Evolutionary conservation across 2,113 vertebrate species (phyloP).

Genomic region (Coptodon rendalli): DNA sequence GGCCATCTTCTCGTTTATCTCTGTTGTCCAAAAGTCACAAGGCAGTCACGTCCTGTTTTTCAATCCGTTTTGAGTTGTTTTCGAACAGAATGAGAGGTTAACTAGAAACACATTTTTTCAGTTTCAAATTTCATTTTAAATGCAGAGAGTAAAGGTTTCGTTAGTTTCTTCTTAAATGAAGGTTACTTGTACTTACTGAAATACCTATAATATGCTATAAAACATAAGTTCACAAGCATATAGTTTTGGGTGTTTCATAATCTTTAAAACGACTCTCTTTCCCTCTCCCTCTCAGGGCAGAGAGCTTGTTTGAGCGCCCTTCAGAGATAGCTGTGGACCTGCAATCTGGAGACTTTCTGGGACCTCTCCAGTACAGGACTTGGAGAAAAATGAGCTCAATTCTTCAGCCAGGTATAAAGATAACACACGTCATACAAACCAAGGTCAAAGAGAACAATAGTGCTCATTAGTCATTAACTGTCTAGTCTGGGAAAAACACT

Average conservation of each 20-base stretch:
- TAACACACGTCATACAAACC: neutral
- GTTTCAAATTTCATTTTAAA: neutral
- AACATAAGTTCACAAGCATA: neutral
- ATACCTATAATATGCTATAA: neutral
- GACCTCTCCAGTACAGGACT: constrained; percentile 65
- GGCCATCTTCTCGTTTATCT: neutral
- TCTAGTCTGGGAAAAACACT: neutral
- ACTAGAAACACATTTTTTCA: neutral
- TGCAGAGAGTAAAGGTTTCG: neutral
- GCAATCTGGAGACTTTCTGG: constrained; percentile 59
- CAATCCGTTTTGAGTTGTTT: neutral
- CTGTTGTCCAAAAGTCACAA: neutral
- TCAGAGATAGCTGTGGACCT: constrained; percentile 41
- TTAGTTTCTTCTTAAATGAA: neutral
- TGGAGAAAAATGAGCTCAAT: constrained; percentile 68
- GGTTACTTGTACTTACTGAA: neutral
- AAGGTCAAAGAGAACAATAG: neutral
- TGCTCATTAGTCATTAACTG: neutral
- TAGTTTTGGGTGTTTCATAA: neutral
- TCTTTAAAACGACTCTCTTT: neutral
- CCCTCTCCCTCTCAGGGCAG: constrained; percentile 21
- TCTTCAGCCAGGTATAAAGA: constrained; percentile 56
- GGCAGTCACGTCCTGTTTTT: neutral
- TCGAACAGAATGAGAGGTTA: neutral
- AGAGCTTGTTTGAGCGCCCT: constrained; percentile 55